These are phyloP conservation scores for Falco naumanni DNA, from an alignment of 2,797 vertebrate species.

Conservation along the genomic window DNA sequence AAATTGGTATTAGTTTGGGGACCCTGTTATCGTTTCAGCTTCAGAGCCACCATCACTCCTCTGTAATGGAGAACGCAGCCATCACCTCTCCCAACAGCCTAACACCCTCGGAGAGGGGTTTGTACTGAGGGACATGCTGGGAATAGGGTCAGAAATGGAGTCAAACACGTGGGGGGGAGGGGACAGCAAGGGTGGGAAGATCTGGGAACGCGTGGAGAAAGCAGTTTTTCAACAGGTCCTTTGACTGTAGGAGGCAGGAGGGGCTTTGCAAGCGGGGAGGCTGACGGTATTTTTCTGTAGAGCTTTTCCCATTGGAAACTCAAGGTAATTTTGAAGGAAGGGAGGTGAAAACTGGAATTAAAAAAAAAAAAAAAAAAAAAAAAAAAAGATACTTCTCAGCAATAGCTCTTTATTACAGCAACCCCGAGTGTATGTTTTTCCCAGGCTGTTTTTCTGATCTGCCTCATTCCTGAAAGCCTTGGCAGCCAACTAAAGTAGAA, in stretches of 20 bases:
- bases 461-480: slow-evolving; percentile 17
- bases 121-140: background rate
- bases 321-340: background rate
- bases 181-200: background rate
- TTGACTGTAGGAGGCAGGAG: background rate
- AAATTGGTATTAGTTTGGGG: background rate
- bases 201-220: background rate
- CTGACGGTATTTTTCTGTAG: background rate
- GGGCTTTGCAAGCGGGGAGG: background rate
- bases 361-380: background rate
- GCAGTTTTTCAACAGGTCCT: background rate
- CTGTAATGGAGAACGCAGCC: background rate
- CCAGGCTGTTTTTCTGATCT: background rate
- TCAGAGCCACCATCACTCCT: background rate
- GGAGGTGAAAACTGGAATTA: background rate
- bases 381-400: background rate
- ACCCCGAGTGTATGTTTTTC: background rate
- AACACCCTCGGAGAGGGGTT: background rate
- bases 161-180: fast-evolving
- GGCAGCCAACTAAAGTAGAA: background rate
- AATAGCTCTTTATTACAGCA: background rate
- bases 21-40: background rate
- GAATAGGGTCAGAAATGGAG: background rate
- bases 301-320: background rate
- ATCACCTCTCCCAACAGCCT: background rate